Percentiles rank a stretch among this genome's conserved stretches.
Conservation (phyloP, 2,888 invertebrate species). For the Malachius bipustulatus region DNA sequence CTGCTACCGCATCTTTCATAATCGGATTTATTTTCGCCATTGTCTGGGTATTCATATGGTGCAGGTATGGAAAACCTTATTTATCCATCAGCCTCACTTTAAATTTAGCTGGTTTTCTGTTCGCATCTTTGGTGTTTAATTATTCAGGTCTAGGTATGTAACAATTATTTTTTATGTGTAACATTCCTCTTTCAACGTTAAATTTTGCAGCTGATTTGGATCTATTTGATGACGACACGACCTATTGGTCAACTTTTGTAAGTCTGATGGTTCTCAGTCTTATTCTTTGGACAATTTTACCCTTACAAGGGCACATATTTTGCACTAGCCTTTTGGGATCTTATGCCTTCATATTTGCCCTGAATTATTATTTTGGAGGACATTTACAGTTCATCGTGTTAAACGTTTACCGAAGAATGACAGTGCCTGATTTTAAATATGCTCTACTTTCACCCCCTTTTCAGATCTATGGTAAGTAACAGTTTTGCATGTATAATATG, state of each 20-base stretch:
- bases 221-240: conserved; percentile 41
- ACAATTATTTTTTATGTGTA: not conserved
- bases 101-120: conserved; percentile 7
- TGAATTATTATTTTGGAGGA: conserved; percentile 53
- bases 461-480: conserved; percentile 44
- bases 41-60: conserved; percentile 51
- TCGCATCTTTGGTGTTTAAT: conserved; percentile 2
- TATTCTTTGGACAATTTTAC: conserved; percentile 36
- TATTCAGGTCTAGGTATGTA: conserved; percentile 23
- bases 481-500: not conserved
- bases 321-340: conserved; percentile 53
- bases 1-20: conserved; percentile 39
- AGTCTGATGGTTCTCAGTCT: conserved; percentile 22
- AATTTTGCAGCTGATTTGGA: conserved; percentile 39
- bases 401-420: conserved; percentile 52
- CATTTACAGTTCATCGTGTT: conserved; percentile 57
- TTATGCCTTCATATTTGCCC: conserved; percentile 46
- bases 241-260: conserved; percentile 53
- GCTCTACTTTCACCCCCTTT: conserved; percentile 50
- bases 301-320: conserved; percentile 47
- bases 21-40: conserved; percentile 48
- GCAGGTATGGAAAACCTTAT: conserved; percentile 48
- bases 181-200: too few species aligned
- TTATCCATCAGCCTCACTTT: conserved; percentile 31
- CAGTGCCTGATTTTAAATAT: conserved; percentile 44